Evolutionary conservation across 2,888 invertebrate genomes (phyloP), one percentile per base, ranked within the genome.

Genomic region (Trachelus stipa): DNA sequence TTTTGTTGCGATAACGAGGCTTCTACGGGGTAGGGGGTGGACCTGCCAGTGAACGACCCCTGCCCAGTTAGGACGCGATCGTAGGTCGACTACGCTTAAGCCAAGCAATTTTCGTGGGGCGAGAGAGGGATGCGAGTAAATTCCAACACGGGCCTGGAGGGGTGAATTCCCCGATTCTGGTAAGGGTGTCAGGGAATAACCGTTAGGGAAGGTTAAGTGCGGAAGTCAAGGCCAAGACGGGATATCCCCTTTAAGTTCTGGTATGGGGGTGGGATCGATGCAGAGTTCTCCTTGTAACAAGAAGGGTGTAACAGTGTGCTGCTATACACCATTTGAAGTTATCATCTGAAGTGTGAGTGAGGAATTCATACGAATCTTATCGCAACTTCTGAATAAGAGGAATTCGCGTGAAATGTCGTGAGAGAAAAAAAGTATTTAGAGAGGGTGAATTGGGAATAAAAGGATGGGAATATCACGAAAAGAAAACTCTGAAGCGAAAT

Each of bases 191-290:
- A 23, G 23, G 23, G 56, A 56, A 56, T 56, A 56, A 56, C 56
- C 56, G 56, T 56, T 56, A 56, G 56, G 56, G 56, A 56, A 56
- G 56, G 56, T 56, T 56, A 56, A 56, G 56, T 56, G 56, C 6
- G 23, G 56, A 56, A 56, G 56, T 56, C 56, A 56, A 56, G 56
- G 56, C 56, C 56, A 56, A 9, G 23, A 11, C 71, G 71, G 15
- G n/a, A 71, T 12, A 33, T 71, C 31, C 71, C 71, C 71, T 71
- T 71, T 71, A 71, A 71, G 33, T 11, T 71, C 71, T 56, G 23
- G 56, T 9, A 23, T 9, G 23, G 23, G 40, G 23, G 15, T 33
- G 71, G 71, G 31, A 71, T 71, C 71, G 33, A 71, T 71, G 71
- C 71, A 71, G 12, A 1, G 33, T 33, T 9, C 56, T 56, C 31